Conservation (phyloP, 2,113 vertebrate species). For the Holacanthus passer region DNA sequence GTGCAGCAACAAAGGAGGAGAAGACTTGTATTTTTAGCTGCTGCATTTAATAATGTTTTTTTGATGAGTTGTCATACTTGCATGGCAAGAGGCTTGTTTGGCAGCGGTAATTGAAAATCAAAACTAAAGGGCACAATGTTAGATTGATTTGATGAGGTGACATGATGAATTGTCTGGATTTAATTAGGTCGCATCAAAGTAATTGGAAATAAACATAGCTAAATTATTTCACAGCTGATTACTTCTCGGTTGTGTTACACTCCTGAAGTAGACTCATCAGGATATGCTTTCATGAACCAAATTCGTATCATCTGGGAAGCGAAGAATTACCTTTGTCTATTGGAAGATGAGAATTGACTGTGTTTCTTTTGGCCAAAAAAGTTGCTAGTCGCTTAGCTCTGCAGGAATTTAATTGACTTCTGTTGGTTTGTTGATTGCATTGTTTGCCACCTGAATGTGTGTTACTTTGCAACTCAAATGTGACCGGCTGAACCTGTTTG, state of each 20-base stretch:
- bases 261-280: neutral
- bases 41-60: slow-evolving; percentile 19
- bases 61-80: neutral
- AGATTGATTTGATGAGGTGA: neutral
- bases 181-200: neutral
- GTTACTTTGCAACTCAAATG: neutral
- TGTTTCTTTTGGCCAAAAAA: no score
- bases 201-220: neutral
- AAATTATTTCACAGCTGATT: neutral
- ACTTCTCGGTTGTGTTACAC: neutral
- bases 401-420: neutral
- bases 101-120: neutral
- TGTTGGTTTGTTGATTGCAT: neutral
- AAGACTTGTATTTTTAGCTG: slow-evolving; percentile 39
- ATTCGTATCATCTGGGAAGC: neutral
- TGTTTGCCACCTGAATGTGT: neutral
- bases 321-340: neutral
- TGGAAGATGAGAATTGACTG: neutral
- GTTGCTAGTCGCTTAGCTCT: neutral
- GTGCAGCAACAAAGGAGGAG: slow-evolving; percentile 20
- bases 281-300: neutral
- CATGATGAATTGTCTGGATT: neutral
- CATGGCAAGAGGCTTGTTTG: neutral
- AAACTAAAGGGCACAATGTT: neutral
- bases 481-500: neutral